Evolutionary conservation across 2,113 vertebrate genomes (phyloP), one percentile per base, ranked within the genome.

Genomic region (Speoplatyrhinus poulsoni): DNA sequence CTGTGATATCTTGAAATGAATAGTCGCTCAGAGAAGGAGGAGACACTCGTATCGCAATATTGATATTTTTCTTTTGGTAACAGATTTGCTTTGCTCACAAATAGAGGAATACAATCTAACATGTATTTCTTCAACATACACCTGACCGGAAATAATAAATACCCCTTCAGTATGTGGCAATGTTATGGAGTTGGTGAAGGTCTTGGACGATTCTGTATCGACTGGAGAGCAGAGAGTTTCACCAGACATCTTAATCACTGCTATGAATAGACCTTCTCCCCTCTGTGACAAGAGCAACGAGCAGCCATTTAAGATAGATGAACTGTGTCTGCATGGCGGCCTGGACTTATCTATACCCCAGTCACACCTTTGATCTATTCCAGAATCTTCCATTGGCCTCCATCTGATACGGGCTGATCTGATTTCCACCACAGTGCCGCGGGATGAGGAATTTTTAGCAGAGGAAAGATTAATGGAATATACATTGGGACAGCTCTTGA

Each of bases 231-330:
- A 66, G 58, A 65, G 71, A 75, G 79, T 82, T 82, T 70, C 70
- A 59, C 56, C 57, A 73, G 79, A 90, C 81, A 71, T 82, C 81
- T 89, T 87, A 87, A 88, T 90, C 89, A 79, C 62, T 60, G 78
- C 81, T 89, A 79, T 85, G 88, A 84, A 85, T 84, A 88, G 75
- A 8, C 33, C 63, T 65, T 73, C 76, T 66, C 69, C 60, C 56
- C 76, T 86, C 86, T 85, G 84, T 87, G 84, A 88, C 88, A 88
- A 87, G 90, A 91, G 76, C 83, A 84, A 93, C 89, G 91, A 89
- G 88, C 79, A 82, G 82, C 75, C 87, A 79, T 85, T 89, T 85
- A 87, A 82, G 87, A 92, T 80, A 77, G 87, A 91, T 91, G 90
- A 91, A 89, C 88, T 91, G 87, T 69, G 85, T 88, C 74, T 83